phyloP scores from a whole-genome alignment of 2,888 invertebrate genomes.

The Melieria omissa region DNA sequence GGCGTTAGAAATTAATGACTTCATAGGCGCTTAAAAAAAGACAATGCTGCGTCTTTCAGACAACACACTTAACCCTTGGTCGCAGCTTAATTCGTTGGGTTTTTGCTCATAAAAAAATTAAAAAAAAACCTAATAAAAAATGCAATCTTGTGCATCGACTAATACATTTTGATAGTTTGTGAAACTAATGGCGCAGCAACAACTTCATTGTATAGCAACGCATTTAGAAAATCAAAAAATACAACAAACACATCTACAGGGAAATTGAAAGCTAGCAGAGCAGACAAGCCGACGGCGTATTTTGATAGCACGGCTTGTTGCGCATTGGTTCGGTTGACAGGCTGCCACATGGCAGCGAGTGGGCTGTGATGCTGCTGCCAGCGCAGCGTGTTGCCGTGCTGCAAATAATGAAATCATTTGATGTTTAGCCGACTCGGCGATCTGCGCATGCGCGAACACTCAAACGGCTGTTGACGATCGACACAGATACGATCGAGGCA shows the following conservation, averaged over 20 bases:
- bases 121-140: constrained; percentile 47
- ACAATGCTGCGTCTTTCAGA: background rate
- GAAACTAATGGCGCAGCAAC: constrained; percentile 42
- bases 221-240: too few species aligned
- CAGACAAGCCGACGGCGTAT: too few species aligned
- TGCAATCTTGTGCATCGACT: constrained; percentile 52
- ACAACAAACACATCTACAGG: too few species aligned
- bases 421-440: constrained; percentile 30
- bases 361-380: too few species aligned
- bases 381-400: background rate
- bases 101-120: constrained; percentile 43
- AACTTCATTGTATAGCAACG: background rate
- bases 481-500: background rate
- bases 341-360: too few species aligned
- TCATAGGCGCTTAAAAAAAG: constrained; percentile 14
- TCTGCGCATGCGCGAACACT: constrained; percentile 23
- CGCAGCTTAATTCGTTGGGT: constrained; percentile 12
- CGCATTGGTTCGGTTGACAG: too few species aligned
- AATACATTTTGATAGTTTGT: constrained; percentile 56
- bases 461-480: background rate
- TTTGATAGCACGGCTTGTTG: too few species aligned
- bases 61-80: too few species aligned
- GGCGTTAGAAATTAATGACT: constrained; percentile 35
- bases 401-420: constrained; percentile 34
- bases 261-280: too few species aligned